Base-by-base conservation (phyloP, 2,113 vertebrate species). In the Elachura formosa region DNA sequence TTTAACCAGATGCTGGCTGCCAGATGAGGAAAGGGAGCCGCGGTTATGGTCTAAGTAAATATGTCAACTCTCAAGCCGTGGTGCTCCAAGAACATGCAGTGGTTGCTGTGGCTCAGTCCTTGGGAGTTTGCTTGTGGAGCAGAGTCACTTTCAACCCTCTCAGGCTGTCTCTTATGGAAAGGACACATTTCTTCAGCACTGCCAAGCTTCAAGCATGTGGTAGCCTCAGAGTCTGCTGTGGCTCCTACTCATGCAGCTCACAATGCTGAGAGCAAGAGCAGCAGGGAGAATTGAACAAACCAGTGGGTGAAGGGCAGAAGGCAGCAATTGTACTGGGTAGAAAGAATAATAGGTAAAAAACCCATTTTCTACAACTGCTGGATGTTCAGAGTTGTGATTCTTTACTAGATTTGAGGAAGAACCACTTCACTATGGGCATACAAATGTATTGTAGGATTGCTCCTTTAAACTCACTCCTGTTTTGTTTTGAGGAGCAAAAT, bases 1-100 rank as follows among this genome's bases (percentile, higher is more conserved):
- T 94, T 95, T 96, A 95, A 96, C 95, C 68, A 88, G 72, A 88
- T 96, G 14, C 59, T 94, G 59, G 41, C 94, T 90, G 67, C 72
- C 72, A 90, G 79, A 86, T 49, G 82, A 92, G 75, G 46, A 24
- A 2, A 63, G 75, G 59, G 88, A 95, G 80, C 75, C 21, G 3
- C 31, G 49, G 71, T n/a, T 34, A 66, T 43, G 64, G 56, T 55
- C 46, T 58, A 46, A 93, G 46, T 13, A 73, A 58, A 85, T 11
- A 41, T 34, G 59, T 49, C 77, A 74, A 8, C 29, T 74, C 73
- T 24, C 24, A n/a, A 48, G 55, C 13, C 66, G 79, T 62, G 67
- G 54, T 80, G 62, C 82, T 62, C 46, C 5, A 61, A 62, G 92
- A 76, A 28, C 14, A 1, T 1, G 18, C 21, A 4, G 0, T 0